phyloP scores from a whole-genome alignment of 2,113 vertebrate genomes.

The Uria aalge region DNA sequence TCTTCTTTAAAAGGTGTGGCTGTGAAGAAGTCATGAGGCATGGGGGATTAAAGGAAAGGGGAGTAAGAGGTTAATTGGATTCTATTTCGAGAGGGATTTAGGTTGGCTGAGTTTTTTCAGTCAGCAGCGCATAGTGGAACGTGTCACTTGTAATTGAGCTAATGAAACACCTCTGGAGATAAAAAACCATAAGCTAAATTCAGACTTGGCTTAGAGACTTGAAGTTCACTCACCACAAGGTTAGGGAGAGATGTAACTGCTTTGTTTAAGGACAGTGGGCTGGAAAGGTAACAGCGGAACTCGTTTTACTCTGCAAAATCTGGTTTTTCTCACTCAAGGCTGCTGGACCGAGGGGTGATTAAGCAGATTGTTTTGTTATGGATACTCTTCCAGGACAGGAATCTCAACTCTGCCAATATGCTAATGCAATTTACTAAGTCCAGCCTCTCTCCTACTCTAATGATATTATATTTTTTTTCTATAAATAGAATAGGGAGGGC shows the following conservation, averaged over 20 bases:
- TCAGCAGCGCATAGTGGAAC: constrained; percentile 1
- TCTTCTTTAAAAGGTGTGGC: constrained; percentile 22
- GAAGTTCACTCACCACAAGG: background rate
- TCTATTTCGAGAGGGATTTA: constrained; percentile 64
- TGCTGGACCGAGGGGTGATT: background rate
- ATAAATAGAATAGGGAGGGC: background rate
- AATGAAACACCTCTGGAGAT: constrained; percentile 65
- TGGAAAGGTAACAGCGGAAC: background rate
- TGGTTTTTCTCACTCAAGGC: background rate
- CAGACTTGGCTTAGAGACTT: background rate
- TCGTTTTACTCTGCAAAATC: background rate
- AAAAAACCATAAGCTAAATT: background rate
- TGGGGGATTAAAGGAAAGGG: background rate
- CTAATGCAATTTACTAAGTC: background rate
- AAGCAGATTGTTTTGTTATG: background rate
- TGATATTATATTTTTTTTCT: background rate
- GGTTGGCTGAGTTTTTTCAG: background rate
- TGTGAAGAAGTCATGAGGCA: background rate
- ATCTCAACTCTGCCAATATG: background rate
- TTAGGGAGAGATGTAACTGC: background rate
- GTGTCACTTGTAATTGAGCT: constrained; percentile 56
- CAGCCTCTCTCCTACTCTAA: background rate
- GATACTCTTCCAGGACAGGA: background rate
- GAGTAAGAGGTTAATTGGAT: constrained; percentile 45
- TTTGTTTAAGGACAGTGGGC: background rate